Evolutionary conservation across 1,140 invertebrate genomes (phyloP).

Genomic region (Drosophila ironensis): DNA sequence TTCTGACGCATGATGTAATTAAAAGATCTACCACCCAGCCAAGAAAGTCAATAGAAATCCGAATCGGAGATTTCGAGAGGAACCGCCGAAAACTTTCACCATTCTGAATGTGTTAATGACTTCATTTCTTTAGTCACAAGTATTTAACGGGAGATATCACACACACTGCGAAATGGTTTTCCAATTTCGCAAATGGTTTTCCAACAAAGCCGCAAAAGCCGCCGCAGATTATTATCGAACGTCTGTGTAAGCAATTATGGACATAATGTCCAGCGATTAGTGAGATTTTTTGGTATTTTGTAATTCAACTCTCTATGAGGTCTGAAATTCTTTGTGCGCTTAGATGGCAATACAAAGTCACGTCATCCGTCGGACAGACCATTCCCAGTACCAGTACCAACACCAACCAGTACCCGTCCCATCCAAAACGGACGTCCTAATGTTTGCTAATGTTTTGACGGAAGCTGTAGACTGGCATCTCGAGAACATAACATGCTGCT

Average conservation of each 20-base stretch:
- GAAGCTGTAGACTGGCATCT: conserved; percentile 42
- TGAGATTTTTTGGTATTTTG: neutral
- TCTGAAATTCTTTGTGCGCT: neutral
- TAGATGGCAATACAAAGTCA: conserved; percentile 6
- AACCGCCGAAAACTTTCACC: conserved; percentile 62
- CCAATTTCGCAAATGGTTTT: conserved; percentile 22
- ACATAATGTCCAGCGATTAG: conserved; percentile 7
- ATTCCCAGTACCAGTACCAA: conserved; percentile 8
- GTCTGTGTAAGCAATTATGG: neutral
- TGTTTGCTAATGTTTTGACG: conserved; percentile 56
- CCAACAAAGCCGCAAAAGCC: neutral
- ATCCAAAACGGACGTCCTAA: conserved; percentile 46
- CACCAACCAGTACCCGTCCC: neutral
- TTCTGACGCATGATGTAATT: conserved; percentile 46
- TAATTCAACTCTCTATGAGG: neutral
- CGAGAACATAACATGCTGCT: conserved; percentile 16
- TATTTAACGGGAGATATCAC: conserved; percentile 13
- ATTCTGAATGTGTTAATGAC: conserved; percentile 69
- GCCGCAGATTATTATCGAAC: neutral
- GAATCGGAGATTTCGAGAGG: conserved; percentile 11
- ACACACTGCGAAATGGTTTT: conserved; percentile 33
- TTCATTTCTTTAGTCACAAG: conserved; percentile 57
- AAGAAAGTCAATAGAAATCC: conserved; percentile 46
- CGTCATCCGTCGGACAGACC: conserved; percentile 1
- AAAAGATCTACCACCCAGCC: conserved; percentile 40